phyloP scores from a whole-genome alignment of 2,113 vertebrate genomes.

The Serinus canaria region DNA sequence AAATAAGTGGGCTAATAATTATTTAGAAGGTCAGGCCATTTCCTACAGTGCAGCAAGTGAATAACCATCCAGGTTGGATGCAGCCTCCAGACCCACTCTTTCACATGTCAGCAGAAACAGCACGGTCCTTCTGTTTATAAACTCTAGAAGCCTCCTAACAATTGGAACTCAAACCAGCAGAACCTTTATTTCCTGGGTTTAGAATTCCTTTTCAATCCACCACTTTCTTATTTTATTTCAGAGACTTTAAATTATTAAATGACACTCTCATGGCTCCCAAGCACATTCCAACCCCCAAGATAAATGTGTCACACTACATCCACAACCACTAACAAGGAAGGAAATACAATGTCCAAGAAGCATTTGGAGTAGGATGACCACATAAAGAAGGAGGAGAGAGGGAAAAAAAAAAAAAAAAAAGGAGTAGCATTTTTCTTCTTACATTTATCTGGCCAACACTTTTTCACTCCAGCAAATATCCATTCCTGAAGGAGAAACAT shows the following conservation, averaged over 20 bases:
- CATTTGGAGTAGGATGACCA: not conserved
- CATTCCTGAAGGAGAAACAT: not conserved
- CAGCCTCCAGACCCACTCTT: not conserved
- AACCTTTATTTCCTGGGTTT: not conserved
- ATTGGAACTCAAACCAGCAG: not conserved
- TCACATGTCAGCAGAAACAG: not conserved
- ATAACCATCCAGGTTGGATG: not conserved
- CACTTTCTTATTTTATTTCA: not conserved
- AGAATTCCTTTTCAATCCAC: not conserved
- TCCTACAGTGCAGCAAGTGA: not conserved
- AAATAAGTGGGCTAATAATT: not conserved
- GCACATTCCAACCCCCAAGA: not conserved
- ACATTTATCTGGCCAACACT: not conserved
- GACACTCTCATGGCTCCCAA: not conserved
- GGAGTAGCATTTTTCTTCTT: not conserved
- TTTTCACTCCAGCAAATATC: not conserved
- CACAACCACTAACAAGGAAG: not conserved
- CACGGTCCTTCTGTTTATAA: not conserved
- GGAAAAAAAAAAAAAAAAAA: not conserved
- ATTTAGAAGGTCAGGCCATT: not conserved
- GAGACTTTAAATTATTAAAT: not conserved
- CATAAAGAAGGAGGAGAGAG: fast-evolving
- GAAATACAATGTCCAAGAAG: not conserved
- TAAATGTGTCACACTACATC: not conserved
- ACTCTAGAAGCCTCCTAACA: not conserved